Conservation (phyloP, 2,888 invertebrate species). For the Alcis repandata region DNA sequence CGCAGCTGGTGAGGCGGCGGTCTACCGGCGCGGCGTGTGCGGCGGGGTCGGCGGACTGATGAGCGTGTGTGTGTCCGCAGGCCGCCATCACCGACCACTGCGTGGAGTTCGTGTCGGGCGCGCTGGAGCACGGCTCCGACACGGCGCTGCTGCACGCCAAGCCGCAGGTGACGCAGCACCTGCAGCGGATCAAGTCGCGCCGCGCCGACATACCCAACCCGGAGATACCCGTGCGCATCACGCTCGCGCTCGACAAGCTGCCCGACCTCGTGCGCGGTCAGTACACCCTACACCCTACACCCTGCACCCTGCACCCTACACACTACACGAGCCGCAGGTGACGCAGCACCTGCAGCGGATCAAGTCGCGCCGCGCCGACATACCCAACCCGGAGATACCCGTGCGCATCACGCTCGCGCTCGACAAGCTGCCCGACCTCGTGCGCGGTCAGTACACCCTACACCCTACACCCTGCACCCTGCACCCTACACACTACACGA, state of each 20-base stretch:
- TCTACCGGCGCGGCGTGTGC: no score
- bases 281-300: slow-evolving; percentile 11
- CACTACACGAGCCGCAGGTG: no score
- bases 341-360: no score
- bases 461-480: no score
- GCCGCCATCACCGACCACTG: slow-evolving; percentile 96
- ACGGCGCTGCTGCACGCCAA: slow-evolving; percentile 94
- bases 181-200: slow-evolving; percentile 93
- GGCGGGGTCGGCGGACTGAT: neutral
- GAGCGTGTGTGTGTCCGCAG: neutral
- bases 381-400: no score
- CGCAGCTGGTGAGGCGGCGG: slow-evolving; percentile 87
- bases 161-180: slow-evolving; percentile 78
- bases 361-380: no score
- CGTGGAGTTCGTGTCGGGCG: slow-evolving; percentile 93
- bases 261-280: slow-evolving; percentile 92
- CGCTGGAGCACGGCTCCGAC: slow-evolving; percentile 92
- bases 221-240: slow-evolving; percentile 94
- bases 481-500: no score
- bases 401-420: no score
- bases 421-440: no score
- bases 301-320: no score
- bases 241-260: slow-evolving; percentile 92
- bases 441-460: no score
- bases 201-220: slow-evolving; percentile 96